Conservation (phyloP, 2,888 invertebrate genomes). For the Pollenia labialis region DNA sequence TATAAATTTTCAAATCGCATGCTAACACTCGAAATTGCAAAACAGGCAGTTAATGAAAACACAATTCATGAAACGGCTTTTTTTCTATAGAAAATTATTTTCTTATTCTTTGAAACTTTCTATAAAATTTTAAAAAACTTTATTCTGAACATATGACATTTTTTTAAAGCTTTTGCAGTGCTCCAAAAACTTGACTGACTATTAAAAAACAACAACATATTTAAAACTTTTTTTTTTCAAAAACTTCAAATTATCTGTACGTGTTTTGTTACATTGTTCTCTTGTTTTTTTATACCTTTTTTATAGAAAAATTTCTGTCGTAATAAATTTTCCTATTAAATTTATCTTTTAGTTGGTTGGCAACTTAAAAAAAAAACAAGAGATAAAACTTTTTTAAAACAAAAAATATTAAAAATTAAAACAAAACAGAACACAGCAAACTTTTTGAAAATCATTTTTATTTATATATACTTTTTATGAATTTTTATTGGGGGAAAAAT, state of each 20-base stretch:
- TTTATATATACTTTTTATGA: not conserved
- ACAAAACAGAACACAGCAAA: slow-evolving; percentile 22
- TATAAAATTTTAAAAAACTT: slow-evolving; percentile 6
- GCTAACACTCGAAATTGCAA: too few relatives aligned
- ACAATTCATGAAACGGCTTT: slow-evolving; percentile 9
- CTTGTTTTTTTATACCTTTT: not conserved
- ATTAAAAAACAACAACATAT: not conserved
- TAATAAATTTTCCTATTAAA: slow-evolving; percentile 38
- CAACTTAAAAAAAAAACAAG: not conserved
- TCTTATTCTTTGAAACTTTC: not conserved
- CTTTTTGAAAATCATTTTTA: not conserved
- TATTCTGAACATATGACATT: not conserved
- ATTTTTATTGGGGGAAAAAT: slow-evolving; percentile 7
- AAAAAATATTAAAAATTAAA: slow-evolving; percentile 29
- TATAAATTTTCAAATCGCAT: too few relatives aligned
- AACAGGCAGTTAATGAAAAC: too few relatives aligned
- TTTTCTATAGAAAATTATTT: not conserved
- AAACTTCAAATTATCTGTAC: not conserved
- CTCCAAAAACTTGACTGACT: too few relatives aligned
- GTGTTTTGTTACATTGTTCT: not conserved
- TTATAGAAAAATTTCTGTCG: not conserved
- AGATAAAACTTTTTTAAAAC: slow-evolving; percentile 44
- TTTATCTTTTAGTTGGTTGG: slow-evolving; percentile 33
- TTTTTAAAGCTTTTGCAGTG: too few relatives aligned
- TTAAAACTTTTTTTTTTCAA: not conserved